These are phyloP conservation scores for Meloidogyne hapla DNA, from an alignment of 1,140 invertebrate species.

Conservation along the genomic window DNA sequence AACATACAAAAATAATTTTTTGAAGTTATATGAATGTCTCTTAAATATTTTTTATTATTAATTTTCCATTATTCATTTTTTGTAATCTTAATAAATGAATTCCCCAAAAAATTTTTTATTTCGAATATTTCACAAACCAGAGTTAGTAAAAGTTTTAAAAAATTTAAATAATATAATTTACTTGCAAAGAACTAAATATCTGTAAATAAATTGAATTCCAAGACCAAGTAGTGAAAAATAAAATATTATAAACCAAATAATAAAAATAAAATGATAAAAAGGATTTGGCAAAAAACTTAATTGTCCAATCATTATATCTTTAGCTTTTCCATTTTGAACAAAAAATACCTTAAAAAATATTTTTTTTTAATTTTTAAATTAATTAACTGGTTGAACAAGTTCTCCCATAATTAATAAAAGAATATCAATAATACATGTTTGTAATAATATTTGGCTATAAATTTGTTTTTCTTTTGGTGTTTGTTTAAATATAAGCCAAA, in stretches of 20 bases:
- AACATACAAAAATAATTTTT: slow-evolving; percentile 17
- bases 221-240: slow-evolving; percentile 24
- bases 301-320: slow-evolving; percentile 8
- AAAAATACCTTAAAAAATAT: slow-evolving; percentile 17
- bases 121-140: no score
- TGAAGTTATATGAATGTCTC: background rate
- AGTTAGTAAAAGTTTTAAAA: no score
- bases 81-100: no score
- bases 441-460: slow-evolving; percentile 11
- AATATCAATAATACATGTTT: slow-evolving; percentile 17
- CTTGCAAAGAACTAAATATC: slow-evolving; percentile 31
- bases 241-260: slow-evolving; percentile 34
- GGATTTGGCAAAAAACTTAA: slow-evolving; percentile 6
- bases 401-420: background rate
- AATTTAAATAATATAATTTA: background rate
- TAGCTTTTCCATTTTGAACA: background rate
- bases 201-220: slow-evolving; percentile 23
- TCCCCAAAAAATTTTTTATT: no score
- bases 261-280: slow-evolving; percentile 15
- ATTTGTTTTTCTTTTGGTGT: slow-evolving; percentile 7
- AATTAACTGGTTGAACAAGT: slow-evolving; percentile 7
- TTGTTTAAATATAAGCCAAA: slow-evolving; percentile 20
- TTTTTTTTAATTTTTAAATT: background rate
- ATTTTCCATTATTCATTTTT: background rate
- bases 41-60: background rate